A percentile compares a stretch with the other conserved stretches of the same genome.
Evolutionary conservation across 1,140 invertebrate genomes (phyloP).

Genomic region (Papilio polyxenes): DNA sequence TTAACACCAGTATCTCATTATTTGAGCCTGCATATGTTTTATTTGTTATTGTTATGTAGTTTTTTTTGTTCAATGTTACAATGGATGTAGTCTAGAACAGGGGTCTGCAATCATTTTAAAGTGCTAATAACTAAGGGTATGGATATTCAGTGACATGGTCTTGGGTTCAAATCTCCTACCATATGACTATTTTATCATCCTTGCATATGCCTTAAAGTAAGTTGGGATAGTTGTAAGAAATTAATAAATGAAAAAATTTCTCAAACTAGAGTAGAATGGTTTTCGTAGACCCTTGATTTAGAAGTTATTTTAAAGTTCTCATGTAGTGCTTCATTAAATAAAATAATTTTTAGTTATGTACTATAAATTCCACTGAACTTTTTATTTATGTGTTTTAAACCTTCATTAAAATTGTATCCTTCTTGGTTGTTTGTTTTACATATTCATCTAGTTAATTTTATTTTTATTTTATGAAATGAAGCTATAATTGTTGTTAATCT

Average conservation of each 20-base stretch:
- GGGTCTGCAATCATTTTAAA: background rate
- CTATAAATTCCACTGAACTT: slow-evolving; percentile 31
- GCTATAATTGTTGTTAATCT: slow-evolving; percentile 35
- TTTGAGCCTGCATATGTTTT: slow-evolving; percentile 47
- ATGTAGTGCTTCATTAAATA: background rate
- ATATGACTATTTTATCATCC: too few relatives aligned
- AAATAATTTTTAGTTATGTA: background rate
- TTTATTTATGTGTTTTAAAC: slow-evolving; percentile 9
- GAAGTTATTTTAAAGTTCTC: slow-evolving; percentile 29
- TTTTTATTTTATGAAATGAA: background rate
- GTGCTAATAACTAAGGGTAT: too few relatives aligned
- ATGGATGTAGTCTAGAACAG: slow-evolving; percentile 6
- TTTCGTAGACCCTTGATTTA: background rate
- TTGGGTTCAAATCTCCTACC: too few relatives aligned
- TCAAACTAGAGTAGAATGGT: background rate
- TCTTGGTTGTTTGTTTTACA: background rate
- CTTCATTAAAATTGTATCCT: background rate
- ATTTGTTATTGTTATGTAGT: slow-evolving; percentile 46
- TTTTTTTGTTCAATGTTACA: slow-evolving; percentile 34
- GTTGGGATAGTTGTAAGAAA: too few relatives aligned
- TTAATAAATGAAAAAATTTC: too few relatives aligned
- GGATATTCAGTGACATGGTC: too few relatives aligned
- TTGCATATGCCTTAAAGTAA: too few relatives aligned
- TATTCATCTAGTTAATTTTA: background rate
- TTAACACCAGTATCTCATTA: slow-evolving; percentile 56